A percentile compares a stretch with the other conserved stretches of the same genome.
phyloP scores from a whole-genome alignment of 2,888 invertebrate species.

The Agonopterix arenella region DNA sequence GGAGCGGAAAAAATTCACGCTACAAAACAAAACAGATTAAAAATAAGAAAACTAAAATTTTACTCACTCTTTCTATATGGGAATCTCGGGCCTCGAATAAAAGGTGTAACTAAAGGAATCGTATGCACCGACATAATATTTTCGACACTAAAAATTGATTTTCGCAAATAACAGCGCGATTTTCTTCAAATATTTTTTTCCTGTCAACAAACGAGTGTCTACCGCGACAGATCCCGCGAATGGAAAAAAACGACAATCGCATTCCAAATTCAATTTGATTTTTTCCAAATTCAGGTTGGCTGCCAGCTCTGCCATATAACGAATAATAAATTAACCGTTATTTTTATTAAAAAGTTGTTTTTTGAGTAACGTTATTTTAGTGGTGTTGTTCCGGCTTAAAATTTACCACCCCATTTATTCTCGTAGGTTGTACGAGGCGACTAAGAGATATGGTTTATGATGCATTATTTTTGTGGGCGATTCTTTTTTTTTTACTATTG shows the following conservation, averaged over 20 bases:
- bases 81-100: slow-evolving; percentile 70
- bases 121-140: slow-evolving; percentile 71
- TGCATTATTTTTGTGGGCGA: no score
- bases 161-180: slow-evolving; percentile 20
- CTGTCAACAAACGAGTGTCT: slow-evolving; percentile 34
- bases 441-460: no score
- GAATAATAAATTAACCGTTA: no score
- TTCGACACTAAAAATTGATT: slow-evolving; percentile 16
- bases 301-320: neutral
- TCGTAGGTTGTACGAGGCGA: no score
- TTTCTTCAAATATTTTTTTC: slow-evolving; percentile 21
- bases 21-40: no score
- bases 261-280: slow-evolving; percentile 42
- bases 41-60: no score
- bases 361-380: no score
- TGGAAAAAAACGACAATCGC: slow-evolving; percentile 56
- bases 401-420: no score
- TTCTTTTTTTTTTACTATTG: no score
- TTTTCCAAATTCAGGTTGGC: slow-evolving; percentile 3
- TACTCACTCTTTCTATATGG: slow-evolving; percentile 72
- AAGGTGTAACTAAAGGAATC: slow-evolving; percentile 65
- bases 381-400: no score
- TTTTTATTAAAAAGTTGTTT: no score
- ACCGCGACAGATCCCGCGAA: slow-evolving; percentile 38
- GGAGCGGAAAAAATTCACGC: no score